Evolutionary conservation across 2,888 invertebrate species (phyloP).

Genomic region (Chrysopilus asiliformis): DNA sequence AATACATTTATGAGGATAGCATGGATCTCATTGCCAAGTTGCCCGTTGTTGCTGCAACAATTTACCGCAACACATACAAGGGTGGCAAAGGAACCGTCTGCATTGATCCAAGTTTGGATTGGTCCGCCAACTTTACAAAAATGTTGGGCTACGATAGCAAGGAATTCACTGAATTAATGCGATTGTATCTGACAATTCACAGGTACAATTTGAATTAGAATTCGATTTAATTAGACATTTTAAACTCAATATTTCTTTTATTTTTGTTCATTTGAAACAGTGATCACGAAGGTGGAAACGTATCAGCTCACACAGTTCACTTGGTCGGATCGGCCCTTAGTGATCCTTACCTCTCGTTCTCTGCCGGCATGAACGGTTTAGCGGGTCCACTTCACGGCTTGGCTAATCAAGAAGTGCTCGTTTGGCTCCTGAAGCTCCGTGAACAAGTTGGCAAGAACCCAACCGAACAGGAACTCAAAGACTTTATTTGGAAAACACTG

Average conservation of each 20-base stretch:
- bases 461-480: conserved; percentile 82
- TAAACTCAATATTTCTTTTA: background rate
- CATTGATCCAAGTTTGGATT: conserved; percentile 66
- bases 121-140: conserved; percentile 68
- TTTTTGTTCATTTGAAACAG: conserved; percentile 14
- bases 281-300: conserved; percentile 85
- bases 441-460: conserved; percentile 73
- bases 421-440: conserved; percentile 86
- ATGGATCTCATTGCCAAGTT: conserved; percentile 82
- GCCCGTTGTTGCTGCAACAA: conserved; percentile 73
- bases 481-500: conserved; percentile 93
- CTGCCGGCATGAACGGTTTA: conserved; percentile 75
- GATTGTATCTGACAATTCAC: conserved; percentile 76
- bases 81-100: conserved; percentile 56
- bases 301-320: conserved; percentile 79
- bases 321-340: conserved; percentile 76
- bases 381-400: conserved; percentile 83
- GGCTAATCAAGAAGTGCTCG: conserved; percentile 83
- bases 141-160: conserved; percentile 69
- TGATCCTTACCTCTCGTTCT: conserved; percentile 74
- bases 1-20: conserved; percentile 63
- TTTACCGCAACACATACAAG: conserved; percentile 65
- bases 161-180: conserved; percentile 65
- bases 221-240: no score
- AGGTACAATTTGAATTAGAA: conserved; percentile 31